phyloP scores from a whole-genome alignment of 2,888 invertebrate genomes.

The Lithophane ornitopus region DNA sequence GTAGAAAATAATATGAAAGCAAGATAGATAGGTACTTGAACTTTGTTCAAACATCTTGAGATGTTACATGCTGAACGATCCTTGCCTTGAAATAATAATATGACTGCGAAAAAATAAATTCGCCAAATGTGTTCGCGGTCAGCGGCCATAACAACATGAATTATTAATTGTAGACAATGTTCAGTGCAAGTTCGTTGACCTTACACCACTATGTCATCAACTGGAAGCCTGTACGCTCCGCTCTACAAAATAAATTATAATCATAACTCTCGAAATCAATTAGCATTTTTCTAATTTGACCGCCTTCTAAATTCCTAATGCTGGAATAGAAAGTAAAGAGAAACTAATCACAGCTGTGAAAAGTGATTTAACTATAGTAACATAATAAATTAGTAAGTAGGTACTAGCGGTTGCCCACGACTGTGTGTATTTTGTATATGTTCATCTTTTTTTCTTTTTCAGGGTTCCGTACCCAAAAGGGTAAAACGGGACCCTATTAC shows the following conservation, averaged over 20 bases:
- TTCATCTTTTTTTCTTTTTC: not conserved
- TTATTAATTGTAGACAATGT: conserved; percentile 85
- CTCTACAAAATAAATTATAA: conserved; percentile 66
- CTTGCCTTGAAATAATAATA: conserved; percentile 41
- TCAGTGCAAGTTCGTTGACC: conserved; percentile 78
- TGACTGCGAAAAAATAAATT: conserved; percentile 69
- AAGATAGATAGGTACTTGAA: conserved; percentile 9
- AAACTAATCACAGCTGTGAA: conserved; percentile 15
- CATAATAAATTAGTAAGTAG: not conserved
- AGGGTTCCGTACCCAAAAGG: no score
- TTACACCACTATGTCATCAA: conserved; percentile 63
- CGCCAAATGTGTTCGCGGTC: conserved; percentile 77
- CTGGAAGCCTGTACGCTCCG: conserved; percentile 61
- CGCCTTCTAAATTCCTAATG: conserved; percentile 17
- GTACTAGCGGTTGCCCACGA: no score
- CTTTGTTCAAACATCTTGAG: conserved; percentile 17
- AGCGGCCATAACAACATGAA: conserved; percentile 81
- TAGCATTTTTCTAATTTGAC: conserved; percentile 50
- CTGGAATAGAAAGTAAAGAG: conserved; percentile 45
- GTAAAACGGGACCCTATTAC: no score
- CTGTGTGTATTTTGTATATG: not conserved
- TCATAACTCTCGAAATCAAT: conserved; percentile 54
- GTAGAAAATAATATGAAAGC: conserved; percentile 17
- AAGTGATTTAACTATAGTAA: not conserved
- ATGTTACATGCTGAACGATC: conserved; percentile 58